phyloP scores from a whole-genome alignment of 1,140 invertebrate genomes.

The Triops cancriformis region DNA sequence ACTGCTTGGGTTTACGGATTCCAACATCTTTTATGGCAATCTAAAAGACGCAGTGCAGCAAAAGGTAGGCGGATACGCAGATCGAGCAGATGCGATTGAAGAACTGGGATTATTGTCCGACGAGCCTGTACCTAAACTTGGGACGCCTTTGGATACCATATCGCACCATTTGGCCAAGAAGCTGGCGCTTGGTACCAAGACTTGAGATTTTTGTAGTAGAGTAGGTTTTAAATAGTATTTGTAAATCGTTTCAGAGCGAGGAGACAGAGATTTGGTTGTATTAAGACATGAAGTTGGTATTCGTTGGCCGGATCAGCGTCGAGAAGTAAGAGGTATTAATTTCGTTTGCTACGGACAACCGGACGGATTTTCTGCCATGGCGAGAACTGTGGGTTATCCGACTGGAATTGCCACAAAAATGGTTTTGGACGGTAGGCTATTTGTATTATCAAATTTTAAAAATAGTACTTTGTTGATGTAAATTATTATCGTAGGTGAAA shows the following conservation, averaged over 20 bases:
- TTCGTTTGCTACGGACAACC: conserved; percentile 86
- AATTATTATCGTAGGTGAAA: conserved; percentile 63
- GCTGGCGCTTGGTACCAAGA: conserved; percentile 58
- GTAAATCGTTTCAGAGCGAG: conserved; percentile 46
- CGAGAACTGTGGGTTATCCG: conserved; percentile 91
- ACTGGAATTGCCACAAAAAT: conserved; percentile 94
- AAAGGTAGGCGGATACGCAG: conserved; percentile 55
- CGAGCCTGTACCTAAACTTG: conserved; percentile 64
- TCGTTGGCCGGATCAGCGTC: conserved; percentile 76
- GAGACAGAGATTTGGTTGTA: conserved; percentile 89
- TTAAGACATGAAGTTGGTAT: conserved; percentile 88
- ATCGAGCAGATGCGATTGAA: conserved; percentile 62
- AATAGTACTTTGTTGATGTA: not conserved
- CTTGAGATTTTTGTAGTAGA: not conserved
- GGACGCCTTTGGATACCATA: conserved; percentile 84
- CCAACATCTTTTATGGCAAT: conserved; percentile 88
- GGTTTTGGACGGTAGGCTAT: conserved; percentile 78
- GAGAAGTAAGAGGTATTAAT: conserved; percentile 78
- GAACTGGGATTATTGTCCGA: conserved; percentile 81
- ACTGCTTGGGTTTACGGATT: conserved; percentile 69
- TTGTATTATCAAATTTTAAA: not conserved
- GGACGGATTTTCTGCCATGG: conserved; percentile 90
- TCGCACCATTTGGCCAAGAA: conserved; percentile 79
- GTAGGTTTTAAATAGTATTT: conserved; percentile 14
- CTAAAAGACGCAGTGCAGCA: conserved; percentile 70